Conservation (phyloP, 2,113 vertebrate species). For the Tympanuchus pallidicinctus region DNA sequence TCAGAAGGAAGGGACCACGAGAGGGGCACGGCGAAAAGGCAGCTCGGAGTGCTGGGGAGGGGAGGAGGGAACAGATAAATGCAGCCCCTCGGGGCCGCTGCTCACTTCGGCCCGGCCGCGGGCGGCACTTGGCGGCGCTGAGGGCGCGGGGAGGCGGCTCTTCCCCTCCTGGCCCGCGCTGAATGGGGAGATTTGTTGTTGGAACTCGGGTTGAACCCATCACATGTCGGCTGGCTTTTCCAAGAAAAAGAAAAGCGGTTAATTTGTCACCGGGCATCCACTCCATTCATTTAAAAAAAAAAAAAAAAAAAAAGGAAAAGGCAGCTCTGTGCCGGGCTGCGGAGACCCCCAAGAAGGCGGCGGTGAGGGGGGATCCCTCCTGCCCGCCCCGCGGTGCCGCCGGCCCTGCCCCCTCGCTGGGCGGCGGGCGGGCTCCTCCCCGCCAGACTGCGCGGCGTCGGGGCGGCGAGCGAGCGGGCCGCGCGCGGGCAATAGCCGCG, state of each 20-base stretch:
- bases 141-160: background rate
- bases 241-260: slow-evolving; percentile 59
- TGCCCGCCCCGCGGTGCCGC: background rate
- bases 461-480: slow-evolving; percentile 71
- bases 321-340: background rate
- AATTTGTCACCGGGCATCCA: slow-evolving; percentile 72
- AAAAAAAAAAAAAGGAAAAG: background rate
- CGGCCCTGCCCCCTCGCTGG: slow-evolving; percentile 40
- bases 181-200: background rate
- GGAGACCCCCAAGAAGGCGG: slow-evolving; percentile 63
- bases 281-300: slow-evolving; percentile 77
- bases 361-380: slow-evolving; percentile 26
- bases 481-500: slow-evolving; percentile 23
- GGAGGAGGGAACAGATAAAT: background rate
- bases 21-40: background rate
- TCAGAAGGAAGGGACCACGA: background rate
- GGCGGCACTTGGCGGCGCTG: too few relatives aligned
- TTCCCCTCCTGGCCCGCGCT: background rate
- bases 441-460: slow-evolving; percentile 86
- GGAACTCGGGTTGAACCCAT: background rate
- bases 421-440: slow-evolving; percentile 72
- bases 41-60: background rate
- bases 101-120: background rate
- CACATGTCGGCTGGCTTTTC: slow-evolving; percentile 16
- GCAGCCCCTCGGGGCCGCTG: background rate